Percentiles rank a stretch among this genome's conserved stretches.
These are phyloP conservation scores for Lateolabrax maculatus DNA, from an alignment of 2,797 vertebrate genomes.

Conservation along the genomic window DNA sequence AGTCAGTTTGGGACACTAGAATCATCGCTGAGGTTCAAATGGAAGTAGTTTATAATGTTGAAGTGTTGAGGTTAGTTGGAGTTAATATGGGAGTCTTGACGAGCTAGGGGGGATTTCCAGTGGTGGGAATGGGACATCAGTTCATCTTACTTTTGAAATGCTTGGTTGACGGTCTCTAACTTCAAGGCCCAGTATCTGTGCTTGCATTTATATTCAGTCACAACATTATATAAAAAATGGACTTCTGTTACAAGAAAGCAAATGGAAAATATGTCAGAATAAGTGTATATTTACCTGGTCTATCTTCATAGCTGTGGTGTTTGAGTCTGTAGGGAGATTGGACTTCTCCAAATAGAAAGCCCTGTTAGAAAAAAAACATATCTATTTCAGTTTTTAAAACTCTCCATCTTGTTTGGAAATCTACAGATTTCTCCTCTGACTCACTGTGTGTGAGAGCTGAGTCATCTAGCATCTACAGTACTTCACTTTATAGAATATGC, in stretches of 20 bases:
- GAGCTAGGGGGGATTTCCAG: conserved; percentile 61
- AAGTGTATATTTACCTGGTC: conserved; percentile 91
- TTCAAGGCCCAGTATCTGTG: conserved; percentile 86
- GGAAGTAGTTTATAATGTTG: conserved; percentile 43
- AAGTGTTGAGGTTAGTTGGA: conserved; percentile 73
- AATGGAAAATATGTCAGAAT: background rate
- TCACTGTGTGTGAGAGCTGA: conserved; percentile 50
- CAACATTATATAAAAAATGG: conserved; percentile 72
- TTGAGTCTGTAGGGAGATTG: conserved; percentile 95
- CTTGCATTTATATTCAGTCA: conserved; percentile 86
- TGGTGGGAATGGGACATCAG: conserved; percentile 53
- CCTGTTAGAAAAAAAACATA: conserved; percentile 80
- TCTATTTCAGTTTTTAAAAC: conserved; percentile 36
- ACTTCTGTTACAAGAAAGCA: conserved; percentile 49
- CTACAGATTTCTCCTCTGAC: conserved; percentile 39
- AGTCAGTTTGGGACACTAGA: conserved; percentile 62
- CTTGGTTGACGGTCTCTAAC: conserved; percentile 84
- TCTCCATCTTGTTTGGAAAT: conserved; percentile 22
- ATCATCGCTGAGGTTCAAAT: conserved; percentile 41
- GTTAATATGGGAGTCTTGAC: conserved; percentile 66
- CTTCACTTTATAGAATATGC: conserved; percentile 35
- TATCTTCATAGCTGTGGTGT: conserved; percentile 95
- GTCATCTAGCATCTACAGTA: conserved; percentile 42
- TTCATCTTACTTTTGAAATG: conserved; percentile 84
- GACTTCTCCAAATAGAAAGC: conserved; percentile 98